Evolutionary conservation across 2,113 vertebrate species (phyloP).

Genomic region (Trematocara macrostoma): DNA sequence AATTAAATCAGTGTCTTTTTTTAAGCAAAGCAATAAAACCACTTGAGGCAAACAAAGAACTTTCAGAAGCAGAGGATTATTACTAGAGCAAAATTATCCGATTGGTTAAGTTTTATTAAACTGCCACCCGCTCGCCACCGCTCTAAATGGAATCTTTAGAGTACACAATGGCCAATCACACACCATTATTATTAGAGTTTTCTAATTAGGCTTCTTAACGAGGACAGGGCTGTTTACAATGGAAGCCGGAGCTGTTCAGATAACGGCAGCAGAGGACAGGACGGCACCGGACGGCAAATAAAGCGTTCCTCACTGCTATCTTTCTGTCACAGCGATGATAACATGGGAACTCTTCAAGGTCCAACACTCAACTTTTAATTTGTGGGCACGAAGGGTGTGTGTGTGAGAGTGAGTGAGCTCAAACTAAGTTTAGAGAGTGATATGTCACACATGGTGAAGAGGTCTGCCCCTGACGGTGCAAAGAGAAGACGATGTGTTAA

Average conservation of each 20-base stretch:
- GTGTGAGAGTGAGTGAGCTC: not conserved
- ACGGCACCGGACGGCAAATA: slow-evolving; percentile 13
- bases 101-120: slow-evolving; percentile 50
- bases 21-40: slow-evolving; percentile 31
- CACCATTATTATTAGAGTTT: slow-evolving; percentile 42
- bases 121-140: not conserved
- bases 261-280: slow-evolving; percentile 36
- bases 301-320: slow-evolving; percentile 27
- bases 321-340: slow-evolving; percentile 32
- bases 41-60: slow-evolving; percentile 51
- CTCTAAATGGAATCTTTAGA: slow-evolving; percentile 37
- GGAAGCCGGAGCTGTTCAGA: slow-evolving; percentile 25
- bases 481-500: not conserved
- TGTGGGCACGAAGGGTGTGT: not conserved
- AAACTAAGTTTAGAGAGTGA: not conserved
- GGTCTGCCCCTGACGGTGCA: not conserved
- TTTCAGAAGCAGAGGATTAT: slow-evolving; percentile 32
- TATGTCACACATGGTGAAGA: not conserved
- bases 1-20: slow-evolving; percentile 49
- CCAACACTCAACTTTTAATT: slow-evolving; percentile 24
- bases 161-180: slow-evolving; percentile 54
- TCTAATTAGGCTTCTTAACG: slow-evolving; percentile 58
- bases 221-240: slow-evolving; percentile 53
- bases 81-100: slow-evolving; percentile 27
- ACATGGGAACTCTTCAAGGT: slow-evolving; percentile 25